Evolutionary conservation across 1,140 invertebrate species (phyloP).

Genomic region (Magallana gigas): DNA sequence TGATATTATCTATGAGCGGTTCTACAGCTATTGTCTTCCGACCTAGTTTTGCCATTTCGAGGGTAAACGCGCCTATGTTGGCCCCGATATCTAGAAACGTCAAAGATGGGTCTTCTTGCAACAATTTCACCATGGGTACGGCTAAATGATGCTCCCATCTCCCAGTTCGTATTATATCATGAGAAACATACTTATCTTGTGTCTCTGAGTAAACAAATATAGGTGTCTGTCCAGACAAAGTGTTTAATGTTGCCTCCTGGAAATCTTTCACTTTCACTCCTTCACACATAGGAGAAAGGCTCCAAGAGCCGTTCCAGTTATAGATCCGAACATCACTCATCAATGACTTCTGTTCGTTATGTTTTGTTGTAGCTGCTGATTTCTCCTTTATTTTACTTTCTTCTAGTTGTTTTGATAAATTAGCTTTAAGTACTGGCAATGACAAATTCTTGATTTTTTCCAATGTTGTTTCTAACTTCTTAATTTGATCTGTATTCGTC

Average conservation of each 20-base stretch:
- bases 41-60: slow-evolving; percentile 54
- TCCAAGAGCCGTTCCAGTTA: not conserved
- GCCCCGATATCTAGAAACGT: slow-evolving; percentile 57
- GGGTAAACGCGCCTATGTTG: slow-evolving; percentile 55
- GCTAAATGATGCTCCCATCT: slow-evolving; percentile 38
- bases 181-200: slow-evolving; percentile 49
- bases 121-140: not conserved
- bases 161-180: slow-evolving; percentile 21
- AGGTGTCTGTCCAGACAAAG: slow-evolving; percentile 38
- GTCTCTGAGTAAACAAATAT: slow-evolving; percentile 52
- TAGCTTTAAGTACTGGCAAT: not conserved
- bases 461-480: not conserved
- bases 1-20: slow-evolving; percentile 51
- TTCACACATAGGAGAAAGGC: not conserved
- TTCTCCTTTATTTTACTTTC: not conserved
- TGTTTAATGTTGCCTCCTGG: not conserved
- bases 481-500: not conserved
- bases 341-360: not conserved
- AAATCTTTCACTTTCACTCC: not conserved
- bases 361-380: not conserved
- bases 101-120: slow-evolving; percentile 25
- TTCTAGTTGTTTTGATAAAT: not conserved
- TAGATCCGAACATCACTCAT: not conserved
- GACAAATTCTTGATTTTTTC: not conserved
- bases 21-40: slow-evolving; percentile 54